These are phyloP conservation scores for Eristalis arbustorum DNA, from an alignment of 2,888 invertebrate genomes.

Conservation along the genomic window DNA sequence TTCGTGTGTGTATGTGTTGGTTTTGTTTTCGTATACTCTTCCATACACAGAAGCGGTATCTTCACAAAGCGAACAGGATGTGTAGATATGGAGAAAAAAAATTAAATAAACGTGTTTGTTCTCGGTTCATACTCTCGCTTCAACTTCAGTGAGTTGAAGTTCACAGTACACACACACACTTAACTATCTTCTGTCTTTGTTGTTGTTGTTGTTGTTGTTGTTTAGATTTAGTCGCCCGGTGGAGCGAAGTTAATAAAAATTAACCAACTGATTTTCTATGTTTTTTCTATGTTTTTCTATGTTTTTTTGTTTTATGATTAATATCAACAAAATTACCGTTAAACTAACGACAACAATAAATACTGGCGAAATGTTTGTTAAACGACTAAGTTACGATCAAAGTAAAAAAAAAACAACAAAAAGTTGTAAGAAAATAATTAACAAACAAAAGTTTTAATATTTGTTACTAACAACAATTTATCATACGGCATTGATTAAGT, in stretches of 20 bases:
- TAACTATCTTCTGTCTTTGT: constrained; percentile 70
- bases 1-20: constrained; percentile 42
- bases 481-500: not conserved
- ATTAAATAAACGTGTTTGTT: constrained; percentile 35
- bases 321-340: constrained; percentile 29
- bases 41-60: not conserved
- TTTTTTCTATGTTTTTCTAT: not conserved
- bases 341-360: constrained; percentile 46
- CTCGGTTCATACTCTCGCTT: constrained; percentile 8
- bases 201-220: constrained; percentile 39
- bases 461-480: constrained; percentile 63
- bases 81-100: not conserved
- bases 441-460: constrained; percentile 39
- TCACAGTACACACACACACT: constrained; percentile 57
- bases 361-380: constrained; percentile 54
- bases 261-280: not conserved
- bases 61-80: constrained; percentile 7
- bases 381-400: constrained; percentile 48
- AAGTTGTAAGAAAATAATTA: not conserved
- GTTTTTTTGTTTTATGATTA: constrained; percentile 3
- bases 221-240: constrained; percentile 1
- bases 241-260: constrained; percentile 33
- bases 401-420: constrained; percentile 13
- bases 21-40: constrained; percentile 17
- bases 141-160: not conserved